Conservation (phyloP, 2,797 vertebrate species). For the Crenichthys baileyi region DNA sequence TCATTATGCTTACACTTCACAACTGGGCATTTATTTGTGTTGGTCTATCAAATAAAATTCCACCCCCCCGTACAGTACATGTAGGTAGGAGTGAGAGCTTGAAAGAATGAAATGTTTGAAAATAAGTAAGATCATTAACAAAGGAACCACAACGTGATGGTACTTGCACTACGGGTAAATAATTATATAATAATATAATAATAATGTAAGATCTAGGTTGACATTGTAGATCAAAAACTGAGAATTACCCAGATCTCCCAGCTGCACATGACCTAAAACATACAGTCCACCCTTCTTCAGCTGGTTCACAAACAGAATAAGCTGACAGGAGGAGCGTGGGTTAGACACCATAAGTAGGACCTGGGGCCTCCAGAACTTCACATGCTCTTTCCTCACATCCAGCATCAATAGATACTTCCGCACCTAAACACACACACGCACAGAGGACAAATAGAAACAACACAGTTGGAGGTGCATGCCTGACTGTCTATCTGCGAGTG, state of each 20-base stretch:
- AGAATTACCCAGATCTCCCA: constrained; percentile 91
- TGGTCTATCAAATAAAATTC: background rate
- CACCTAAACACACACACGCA: constrained; percentile 80
- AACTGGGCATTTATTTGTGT: background rate
- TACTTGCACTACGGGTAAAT: background rate
- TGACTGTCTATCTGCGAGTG: background rate
- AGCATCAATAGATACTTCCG: constrained; percentile 95
- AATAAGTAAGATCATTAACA: background rate
- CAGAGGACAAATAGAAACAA: background rate
- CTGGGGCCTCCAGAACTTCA: constrained; percentile 99
- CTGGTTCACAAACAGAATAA: constrained; percentile 95
- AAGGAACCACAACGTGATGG: background rate
- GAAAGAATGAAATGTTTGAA: background rate
- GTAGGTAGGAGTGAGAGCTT: background rate
- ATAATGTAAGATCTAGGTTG: background rate
- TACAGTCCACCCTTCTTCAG: constrained; percentile 97
- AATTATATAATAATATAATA: too few species aligned
- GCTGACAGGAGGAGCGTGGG: constrained; percentile 89
- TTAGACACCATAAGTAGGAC: constrained; percentile 96
- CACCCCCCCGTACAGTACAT: background rate
- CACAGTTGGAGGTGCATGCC: background rate
- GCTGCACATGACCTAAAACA: constrained; percentile 92
- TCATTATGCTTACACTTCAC: background rate
- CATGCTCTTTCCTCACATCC: constrained; percentile 96
- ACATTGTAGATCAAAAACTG: background rate